Evolutionary conservation across 1,140 invertebrate species (phyloP), one percentile per base, ranked within the genome.

Genomic region (Heliconius hermathena): DNA sequence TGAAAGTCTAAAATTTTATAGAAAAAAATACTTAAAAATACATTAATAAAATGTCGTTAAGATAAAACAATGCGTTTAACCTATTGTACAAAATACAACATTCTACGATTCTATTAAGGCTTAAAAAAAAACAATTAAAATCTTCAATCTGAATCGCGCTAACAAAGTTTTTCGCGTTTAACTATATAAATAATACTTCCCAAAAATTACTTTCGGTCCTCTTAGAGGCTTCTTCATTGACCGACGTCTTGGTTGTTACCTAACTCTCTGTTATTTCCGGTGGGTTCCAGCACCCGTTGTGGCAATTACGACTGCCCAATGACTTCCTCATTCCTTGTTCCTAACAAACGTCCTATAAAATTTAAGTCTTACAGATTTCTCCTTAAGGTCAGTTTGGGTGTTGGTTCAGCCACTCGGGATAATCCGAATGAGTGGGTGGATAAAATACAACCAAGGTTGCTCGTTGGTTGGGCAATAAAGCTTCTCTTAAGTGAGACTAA

Each of bases 211-310:
- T 9, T 0, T 38, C 9, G 57, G 57, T 60, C 57, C 57, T 60
- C 57, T 60, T 60, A 60, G 57, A 60, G 57, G 57, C 57, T 60
- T 60, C 57, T 60, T 60, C 57, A 60, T 60, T 60, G 57, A 60
- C 57, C 22, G 22, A 60, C 57, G 22, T 22, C 57, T 60, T 60
- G 57, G 57, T 60, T 60, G 57, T 26, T 26, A 26, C 57, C 57
- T 60, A 60, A 26, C 57, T 60, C 57, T 60, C 18, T 11, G 57
- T 22, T 22, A 60, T 22, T n/a, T 8, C 22, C 57, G 6, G 57
- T 60, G 57, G 57, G 57, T 60, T 26, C 8, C 57, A 60, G 57
- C 57, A 22, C 57, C 52, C 57, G 57, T 60, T 26, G 57, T 60
- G 57, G 57, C 57, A 11, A 9, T 60, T 22, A 60, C 9, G n/a